phyloP scores from a whole-genome alignment of 30 jellyfish, hydroid and myxozoan genomes.

The Phacellophora camtschatica region DNA sequence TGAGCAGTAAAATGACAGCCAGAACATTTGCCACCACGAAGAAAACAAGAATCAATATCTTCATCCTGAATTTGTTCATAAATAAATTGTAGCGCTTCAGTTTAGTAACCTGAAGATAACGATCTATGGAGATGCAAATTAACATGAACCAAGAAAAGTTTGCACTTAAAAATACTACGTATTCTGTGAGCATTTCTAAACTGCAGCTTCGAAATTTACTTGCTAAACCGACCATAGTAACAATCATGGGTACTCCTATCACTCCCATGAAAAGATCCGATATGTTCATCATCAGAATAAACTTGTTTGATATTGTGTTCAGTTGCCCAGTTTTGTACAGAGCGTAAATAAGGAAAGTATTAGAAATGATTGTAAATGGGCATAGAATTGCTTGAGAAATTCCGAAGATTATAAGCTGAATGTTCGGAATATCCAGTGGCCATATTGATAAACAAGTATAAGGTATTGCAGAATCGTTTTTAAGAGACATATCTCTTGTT shows the following conservation, averaged over 20 bases:
- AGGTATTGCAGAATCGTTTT: too few relatives aligned
- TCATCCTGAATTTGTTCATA: constrained; percentile 25
- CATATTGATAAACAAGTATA: constrained; percentile 12
- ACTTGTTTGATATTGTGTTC: constrained; percentile 23
- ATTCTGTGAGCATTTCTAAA: constrained; percentile 5
- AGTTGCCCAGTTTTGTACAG: constrained; percentile 28
- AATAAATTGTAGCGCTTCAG: constrained; percentile 15
- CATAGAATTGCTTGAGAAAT: neutral
- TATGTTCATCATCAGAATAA: constrained; percentile 27
- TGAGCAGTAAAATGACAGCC: neutral
- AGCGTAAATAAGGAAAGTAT: constrained; percentile 3
- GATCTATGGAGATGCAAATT: constrained; percentile 32
- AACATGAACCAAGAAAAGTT: constrained; percentile 48
- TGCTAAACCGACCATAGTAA: neutral
- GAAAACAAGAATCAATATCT: neutral
- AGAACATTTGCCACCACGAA: neutral
- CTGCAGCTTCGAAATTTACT: constrained; percentile 16
- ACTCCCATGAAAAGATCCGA: constrained; percentile 42
- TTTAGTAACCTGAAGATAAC: constrained; percentile 20
- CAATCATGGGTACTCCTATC: constrained; percentile 15
- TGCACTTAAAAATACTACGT: constrained; percentile 7
- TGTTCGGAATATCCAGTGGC: constrained; percentile 41
- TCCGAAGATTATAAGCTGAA: neutral
- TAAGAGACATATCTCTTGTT: too few relatives aligned
- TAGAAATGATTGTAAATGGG: neutral